Evolutionary conservation across 2,797 vertebrate genomes (phyloP).

Genomic region (Pitangus sulphuratus): DNA sequence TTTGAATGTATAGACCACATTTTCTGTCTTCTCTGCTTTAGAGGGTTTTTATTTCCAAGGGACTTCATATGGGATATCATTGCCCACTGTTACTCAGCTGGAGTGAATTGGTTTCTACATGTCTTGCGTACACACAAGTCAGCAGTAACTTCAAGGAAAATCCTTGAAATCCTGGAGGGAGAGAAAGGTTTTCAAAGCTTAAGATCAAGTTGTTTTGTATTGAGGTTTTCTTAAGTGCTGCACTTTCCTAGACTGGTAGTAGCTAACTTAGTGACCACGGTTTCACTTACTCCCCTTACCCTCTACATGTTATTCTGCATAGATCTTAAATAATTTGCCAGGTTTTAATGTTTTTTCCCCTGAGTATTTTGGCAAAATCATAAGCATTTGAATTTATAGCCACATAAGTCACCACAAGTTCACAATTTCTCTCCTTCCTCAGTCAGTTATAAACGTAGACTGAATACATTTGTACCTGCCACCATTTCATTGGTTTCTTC

Average conservation of each 20-base stretch:
- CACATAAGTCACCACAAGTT: neutral
- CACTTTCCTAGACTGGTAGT: neutral
- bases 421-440: neutral
- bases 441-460: neutral
- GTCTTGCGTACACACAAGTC: neutral
- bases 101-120: neutral
- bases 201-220: neutral
- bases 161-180: neutral
- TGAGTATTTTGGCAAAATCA: neutral
- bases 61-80: neutral
- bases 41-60: neutral
- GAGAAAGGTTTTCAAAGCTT: neutral
- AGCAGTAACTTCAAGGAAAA: neutral
- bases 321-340: neutral
- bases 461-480: neutral
- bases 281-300: neutral
- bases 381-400: neutral
- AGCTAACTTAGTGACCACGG: neutral
- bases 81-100: neutral
- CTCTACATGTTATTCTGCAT: rapidly evolving
- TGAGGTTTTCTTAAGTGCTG: neutral
- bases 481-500: neutral
- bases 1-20: neutral
- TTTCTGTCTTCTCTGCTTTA: neutral
- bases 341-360: neutral